Evolutionary conservation across 2,113 vertebrate species (phyloP), one percentile per base, ranked within the genome.

Genomic region (Notechis scutatus): DNA sequence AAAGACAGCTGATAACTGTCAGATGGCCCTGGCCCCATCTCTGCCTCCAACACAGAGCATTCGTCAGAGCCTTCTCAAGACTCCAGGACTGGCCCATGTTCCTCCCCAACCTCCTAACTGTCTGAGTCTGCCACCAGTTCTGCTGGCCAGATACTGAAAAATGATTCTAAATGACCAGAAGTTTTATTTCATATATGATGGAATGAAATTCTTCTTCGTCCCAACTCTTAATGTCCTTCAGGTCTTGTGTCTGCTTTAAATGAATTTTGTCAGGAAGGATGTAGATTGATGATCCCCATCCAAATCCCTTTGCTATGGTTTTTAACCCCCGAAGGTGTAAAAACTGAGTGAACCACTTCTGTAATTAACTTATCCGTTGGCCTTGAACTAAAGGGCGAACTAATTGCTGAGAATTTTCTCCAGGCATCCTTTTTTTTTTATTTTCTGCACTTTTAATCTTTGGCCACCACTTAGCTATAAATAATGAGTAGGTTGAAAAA

Each of bases 381-480:
- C 20, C 6, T 91, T 93, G 47, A 47, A 85, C 85, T 90, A 92
- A 91, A 90, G 34, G 0, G 4, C 55, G 34, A 88, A 74, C 24
- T 94, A 39, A 69, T 47, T 87, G 23, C 0, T 88, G 88, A 92
- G 47, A 39, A 86, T 3, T 3, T 2, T 93, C 92, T 91, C 92
- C 47, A 34, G 42, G 5, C 57, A 8, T 23, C 5, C 59, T 1
- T 88, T 34, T 64, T 57, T 64, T 39, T n/a, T 1, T 61, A 8
- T 64, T 89, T 93, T 57, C 29, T 47, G 4, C 23, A 91, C 29
- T 92, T 5, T 90, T 90, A 94, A 95, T 6, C 2, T 39, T 9
- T 21, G 39, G 59, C 14, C 24, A 12, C 69, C 3, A 23, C 45
- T 57, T 64, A 61, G 24, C 50, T 92, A 23, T 4, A 93, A 86